These are phyloP conservation scores for Nowickia ferox DNA, from an alignment of 2,888 invertebrate species.

Conservation along the genomic window DNA sequence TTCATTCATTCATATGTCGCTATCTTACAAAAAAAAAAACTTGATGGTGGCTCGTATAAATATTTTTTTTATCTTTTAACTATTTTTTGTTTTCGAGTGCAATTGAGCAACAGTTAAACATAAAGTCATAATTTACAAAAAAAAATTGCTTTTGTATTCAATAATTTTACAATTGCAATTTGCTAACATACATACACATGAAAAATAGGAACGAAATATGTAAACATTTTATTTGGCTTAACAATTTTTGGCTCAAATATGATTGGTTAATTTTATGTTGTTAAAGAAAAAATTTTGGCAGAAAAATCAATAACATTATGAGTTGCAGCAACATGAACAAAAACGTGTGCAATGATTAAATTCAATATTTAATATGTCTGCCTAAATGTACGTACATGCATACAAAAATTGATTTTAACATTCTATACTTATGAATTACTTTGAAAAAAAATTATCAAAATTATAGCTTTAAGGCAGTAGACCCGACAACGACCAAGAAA, in stretches of 20 bases:
- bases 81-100: slow-evolving; percentile 46
- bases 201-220: slow-evolving; percentile 23
- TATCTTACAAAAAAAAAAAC: too few relatives aligned
- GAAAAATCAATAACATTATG: slow-evolving; percentile 25
- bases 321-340: background rate
- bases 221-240: background rate
- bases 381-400: background rate
- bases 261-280: slow-evolving; percentile 51
- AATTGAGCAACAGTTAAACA: slow-evolving; percentile 17
- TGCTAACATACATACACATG: slow-evolving; percentile 40
- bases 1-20: too few relatives aligned
- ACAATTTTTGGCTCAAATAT: slow-evolving; percentile 43
- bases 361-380: slow-evolving; percentile 1
- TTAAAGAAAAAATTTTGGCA: slow-evolving; percentile 37
- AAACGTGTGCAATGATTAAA: slow-evolving; percentile 13
- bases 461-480: slow-evolving; percentile 41
- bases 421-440: slow-evolving; percentile 20
- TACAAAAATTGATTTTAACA: slow-evolving; percentile 26
- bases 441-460: slow-evolving; percentile 18
- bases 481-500: slow-evolving; percentile 4
- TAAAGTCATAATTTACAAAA: slow-evolving; percentile 47
- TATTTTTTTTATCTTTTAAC: background rate
- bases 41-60: background rate
- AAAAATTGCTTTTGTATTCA: slow-evolving; percentile 46
- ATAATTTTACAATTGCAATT: slow-evolving; percentile 67